phyloP scores from a whole-genome alignment of 2,113 vertebrate species.

The Odocoileus virginianus region DNA sequence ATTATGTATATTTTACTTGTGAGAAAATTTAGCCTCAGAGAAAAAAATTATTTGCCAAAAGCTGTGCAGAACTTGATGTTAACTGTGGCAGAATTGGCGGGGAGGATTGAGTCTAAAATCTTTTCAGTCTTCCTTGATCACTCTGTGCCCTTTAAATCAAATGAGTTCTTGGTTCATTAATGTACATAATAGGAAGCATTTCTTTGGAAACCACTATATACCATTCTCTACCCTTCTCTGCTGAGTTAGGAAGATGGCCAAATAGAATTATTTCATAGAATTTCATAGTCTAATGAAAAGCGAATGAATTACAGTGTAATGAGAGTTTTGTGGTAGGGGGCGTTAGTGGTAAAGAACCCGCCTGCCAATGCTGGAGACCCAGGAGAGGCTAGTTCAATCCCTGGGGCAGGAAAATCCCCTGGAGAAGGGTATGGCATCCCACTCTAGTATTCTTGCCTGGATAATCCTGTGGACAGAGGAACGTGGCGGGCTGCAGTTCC shows the following conservation, averaged over 20 bases:
- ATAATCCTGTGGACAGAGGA: not conserved
- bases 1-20: not conserved
- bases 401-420: not conserved
- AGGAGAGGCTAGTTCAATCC: not conserved
- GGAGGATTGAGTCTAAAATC: not conserved
- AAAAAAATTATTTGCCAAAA: not conserved
- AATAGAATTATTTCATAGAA: not conserved
- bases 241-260: not conserved
- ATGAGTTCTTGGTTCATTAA: not conserved
- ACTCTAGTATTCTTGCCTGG: not conserved
- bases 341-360: fast-evolving
- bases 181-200: not conserved
- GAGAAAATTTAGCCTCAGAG: not conserved
- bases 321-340: not conserved
- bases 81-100: fast-evolving
- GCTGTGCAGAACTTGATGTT: not conserved
- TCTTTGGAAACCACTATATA: not conserved
- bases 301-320: not conserved
- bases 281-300: not conserved
- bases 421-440: not conserved
- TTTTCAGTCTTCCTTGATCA: not conserved
- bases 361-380: not conserved
- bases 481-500: fast-evolving
- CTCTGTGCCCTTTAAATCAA: not conserved
- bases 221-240: not conserved